A percentile compares a stretch with the other conserved stretches of the same genome.
Conservation (phyloP, 2,113 vertebrate species). For the Cyphomyrus discorhynchus region DNA sequence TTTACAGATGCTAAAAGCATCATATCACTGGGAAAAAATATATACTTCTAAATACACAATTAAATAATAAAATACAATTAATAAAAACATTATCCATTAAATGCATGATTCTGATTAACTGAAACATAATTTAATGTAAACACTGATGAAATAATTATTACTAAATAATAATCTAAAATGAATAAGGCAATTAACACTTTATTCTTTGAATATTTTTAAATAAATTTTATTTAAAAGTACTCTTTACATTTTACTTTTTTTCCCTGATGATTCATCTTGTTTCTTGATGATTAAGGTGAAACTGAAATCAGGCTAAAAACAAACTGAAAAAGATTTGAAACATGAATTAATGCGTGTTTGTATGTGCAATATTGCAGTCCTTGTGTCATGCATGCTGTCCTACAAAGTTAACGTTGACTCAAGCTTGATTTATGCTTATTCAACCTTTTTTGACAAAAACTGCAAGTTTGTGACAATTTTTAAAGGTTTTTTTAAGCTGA, state of each 20-base stretch:
- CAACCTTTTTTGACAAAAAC: slow-evolving; percentile 25
- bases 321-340: not conserved
- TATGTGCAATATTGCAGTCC: not conserved
- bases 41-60: not conserved
- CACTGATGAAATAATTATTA: not conserved
- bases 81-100: not conserved
- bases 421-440: not conserved
- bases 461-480: slow-evolving; percentile 29
- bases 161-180: not conserved
- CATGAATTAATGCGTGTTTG: not conserved
- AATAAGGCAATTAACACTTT: not conserved
- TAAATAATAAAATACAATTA: not conserved
- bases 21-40: not conserved
- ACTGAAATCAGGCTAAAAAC: not conserved
- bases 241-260: not conserved
- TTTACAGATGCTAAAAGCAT: not conserved
- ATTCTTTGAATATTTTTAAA: not conserved
- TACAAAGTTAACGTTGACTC: not conserved
- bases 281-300: not conserved
- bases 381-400: not conserved
- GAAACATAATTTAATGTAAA: not conserved
- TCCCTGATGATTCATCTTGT: not conserved
- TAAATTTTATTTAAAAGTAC: not conserved
- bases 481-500: slow-evolving; percentile 26
- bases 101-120: not conserved